Conservation (phyloP, 2,888 invertebrate species). For the Ditylenchus weischeri region DNA sequence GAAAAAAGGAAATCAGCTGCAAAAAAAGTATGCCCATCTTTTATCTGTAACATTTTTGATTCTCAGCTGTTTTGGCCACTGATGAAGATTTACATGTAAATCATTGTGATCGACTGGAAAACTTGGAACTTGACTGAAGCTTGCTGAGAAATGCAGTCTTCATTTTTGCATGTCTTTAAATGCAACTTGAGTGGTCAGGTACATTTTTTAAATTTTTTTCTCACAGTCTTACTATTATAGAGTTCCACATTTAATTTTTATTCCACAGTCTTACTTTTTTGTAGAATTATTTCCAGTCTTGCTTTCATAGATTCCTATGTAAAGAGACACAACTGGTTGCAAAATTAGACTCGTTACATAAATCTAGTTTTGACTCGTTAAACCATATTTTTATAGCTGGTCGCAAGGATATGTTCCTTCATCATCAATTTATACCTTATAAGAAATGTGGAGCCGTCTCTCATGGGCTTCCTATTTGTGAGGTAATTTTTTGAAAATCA, state of each 20-base stretch:
- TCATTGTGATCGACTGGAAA: background rate
- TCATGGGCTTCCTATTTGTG: constrained; percentile 57
- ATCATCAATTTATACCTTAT: constrained; percentile 53
- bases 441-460: constrained; percentile 47
- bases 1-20: too few species aligned
- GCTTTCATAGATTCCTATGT: too few species aligned
- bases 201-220: constrained; percentile 5
- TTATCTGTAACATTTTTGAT: too few species aligned
- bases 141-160: constrained; percentile 12
- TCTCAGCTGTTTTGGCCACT: too few species aligned
- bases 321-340: background rate
- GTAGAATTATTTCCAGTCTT: too few species aligned
- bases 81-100: too few species aligned
- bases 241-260: too few species aligned
- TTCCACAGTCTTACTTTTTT: too few species aligned
- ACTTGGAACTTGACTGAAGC: background rate
- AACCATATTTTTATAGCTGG: constrained; percentile 37
- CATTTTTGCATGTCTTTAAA: constrained; percentile 28
- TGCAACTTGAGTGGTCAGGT: constrained; percentile 42
- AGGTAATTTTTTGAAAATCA: constrained; percentile 32
- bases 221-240: background rate
- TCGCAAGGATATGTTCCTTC: constrained; percentile 50
- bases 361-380: background rate
- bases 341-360: constrained; percentile 4
- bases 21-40: too few species aligned